Conservation (phyloP, 2,113 vertebrate species). For the Turnix velox region DNA sequence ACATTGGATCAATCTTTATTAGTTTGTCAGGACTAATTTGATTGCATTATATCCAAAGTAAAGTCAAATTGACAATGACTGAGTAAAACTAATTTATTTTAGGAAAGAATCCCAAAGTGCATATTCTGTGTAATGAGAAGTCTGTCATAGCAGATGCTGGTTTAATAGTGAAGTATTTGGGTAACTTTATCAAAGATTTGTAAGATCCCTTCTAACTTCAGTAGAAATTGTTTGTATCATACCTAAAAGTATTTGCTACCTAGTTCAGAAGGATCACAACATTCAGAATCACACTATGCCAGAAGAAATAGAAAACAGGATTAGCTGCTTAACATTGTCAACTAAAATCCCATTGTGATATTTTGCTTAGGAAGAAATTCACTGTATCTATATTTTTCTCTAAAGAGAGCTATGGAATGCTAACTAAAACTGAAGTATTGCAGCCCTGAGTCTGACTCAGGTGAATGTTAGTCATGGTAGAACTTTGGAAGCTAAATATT, state of each 20-base stretch:
- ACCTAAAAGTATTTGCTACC: neutral
- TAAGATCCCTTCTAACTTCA: neutral
- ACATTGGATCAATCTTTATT: neutral
- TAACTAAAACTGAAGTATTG: neutral
- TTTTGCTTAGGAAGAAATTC: neutral
- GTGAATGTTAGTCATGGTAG: neutral
- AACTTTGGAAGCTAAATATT: neutral
- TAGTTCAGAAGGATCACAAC: neutral
- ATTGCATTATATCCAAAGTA: neutral
- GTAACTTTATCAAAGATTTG: neutral
- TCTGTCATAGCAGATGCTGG: neutral
- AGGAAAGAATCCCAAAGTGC: neutral
- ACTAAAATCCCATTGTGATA: neutral
- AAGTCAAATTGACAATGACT: constrained; percentile 5
- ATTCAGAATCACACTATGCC: neutral
- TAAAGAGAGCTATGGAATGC: neutral
- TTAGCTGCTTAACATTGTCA: neutral
- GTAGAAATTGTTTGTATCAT: neutral
- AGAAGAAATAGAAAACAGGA: neutral
- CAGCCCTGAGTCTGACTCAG: neutral
- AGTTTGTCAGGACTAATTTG: constrained; percentile 24
- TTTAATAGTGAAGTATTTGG: neutral
- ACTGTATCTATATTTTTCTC: neutral
- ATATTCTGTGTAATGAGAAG: neutral
- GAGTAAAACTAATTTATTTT: neutral